Evolutionary conservation across 2,797 vertebrate species (phyloP).

Genomic region (Labroides dimidiatus): DNA sequence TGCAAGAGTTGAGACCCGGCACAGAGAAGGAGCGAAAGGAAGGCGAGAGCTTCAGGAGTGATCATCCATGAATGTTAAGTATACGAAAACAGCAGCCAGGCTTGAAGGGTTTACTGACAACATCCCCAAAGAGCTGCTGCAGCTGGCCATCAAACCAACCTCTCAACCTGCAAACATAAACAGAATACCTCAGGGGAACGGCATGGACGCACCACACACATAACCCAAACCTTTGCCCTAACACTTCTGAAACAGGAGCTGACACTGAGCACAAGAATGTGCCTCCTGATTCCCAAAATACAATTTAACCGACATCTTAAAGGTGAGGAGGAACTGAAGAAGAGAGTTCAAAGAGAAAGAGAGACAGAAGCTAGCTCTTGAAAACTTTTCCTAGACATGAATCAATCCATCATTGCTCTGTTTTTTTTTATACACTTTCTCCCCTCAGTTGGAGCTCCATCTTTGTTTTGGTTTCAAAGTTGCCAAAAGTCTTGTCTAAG

Average conservation of each 20-base stretch:
- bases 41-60: constrained; percentile 21
- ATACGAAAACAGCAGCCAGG: constrained; percentile 40
- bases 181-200: constrained; percentile 46
- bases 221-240: constrained; percentile 23
- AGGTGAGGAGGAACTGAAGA: not conserved
- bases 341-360: not conserved
- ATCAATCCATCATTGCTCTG: constrained; percentile 23
- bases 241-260: constrained; percentile 68
- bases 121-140: constrained; percentile 36
- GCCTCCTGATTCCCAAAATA: constrained; percentile 47
- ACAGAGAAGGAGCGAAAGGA: constrained; percentile 15
- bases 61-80: constrained; percentile 23
- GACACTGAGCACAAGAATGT: constrained; percentile 46
- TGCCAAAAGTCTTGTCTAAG: constrained; percentile 41
- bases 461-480: constrained; percentile 68
- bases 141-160: constrained; percentile 27
- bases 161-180: constrained; percentile 59
- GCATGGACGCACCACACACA: constrained; percentile 18
- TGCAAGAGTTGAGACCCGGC: constrained; percentile 48
- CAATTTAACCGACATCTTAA: not conserved
- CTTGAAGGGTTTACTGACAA: constrained; percentile 26
- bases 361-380: not conserved
- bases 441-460: constrained; percentile 29
- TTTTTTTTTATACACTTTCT: not conserved
- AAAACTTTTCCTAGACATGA: constrained; percentile 32